A percentile compares a stretch with the other conserved stretches of the same genome.
Evolutionary conservation across 1,140 invertebrate species (phyloP).

Genomic region (Teleogryllus occipitalis): DNA sequence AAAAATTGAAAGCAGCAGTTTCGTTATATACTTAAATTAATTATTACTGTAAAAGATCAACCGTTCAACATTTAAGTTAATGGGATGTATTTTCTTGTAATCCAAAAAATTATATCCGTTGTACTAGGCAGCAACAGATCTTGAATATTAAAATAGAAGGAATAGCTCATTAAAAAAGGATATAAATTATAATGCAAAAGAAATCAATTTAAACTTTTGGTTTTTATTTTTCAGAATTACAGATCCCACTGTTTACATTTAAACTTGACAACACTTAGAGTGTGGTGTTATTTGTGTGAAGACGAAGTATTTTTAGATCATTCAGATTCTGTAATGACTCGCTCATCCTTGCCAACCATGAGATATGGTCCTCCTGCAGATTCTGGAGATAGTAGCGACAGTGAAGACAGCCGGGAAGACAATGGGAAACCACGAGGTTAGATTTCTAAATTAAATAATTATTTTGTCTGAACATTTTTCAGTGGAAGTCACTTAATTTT

Average conservation of each 20-base stretch:
- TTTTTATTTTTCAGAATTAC: not conserved
- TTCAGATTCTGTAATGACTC: not conserved
- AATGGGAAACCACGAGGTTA: conserved; percentile 36
- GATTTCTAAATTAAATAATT: not conserved
- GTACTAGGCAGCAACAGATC: not conserved
- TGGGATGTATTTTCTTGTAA: not conserved
- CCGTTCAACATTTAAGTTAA: not conserved
- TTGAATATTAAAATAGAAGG: not conserved
- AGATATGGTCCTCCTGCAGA: conserved; percentile 39
- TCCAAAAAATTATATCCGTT: not conserved
- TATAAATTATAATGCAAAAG: not conserved
- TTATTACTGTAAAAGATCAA: no score
- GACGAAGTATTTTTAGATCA: conserved; percentile 53
- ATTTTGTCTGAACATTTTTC: no score
- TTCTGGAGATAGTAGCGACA: conserved; percentile 43
- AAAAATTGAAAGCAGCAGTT: not conserved
- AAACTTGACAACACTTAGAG: conserved; percentile 68
- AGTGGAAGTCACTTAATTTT: no score
- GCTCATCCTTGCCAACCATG: conserved; percentile 5
- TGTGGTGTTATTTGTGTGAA: conserved; percentile 82
- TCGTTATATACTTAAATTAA: not conserved
- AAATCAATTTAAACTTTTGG: no score
- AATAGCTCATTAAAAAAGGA: conserved; percentile 12
- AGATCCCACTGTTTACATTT: conserved; percentile 65
- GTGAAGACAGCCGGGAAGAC: conserved; percentile 39